Evolutionary conservation across 2,888 invertebrate genomes (phyloP).

Genomic region (Nysson spinosus): DNA sequence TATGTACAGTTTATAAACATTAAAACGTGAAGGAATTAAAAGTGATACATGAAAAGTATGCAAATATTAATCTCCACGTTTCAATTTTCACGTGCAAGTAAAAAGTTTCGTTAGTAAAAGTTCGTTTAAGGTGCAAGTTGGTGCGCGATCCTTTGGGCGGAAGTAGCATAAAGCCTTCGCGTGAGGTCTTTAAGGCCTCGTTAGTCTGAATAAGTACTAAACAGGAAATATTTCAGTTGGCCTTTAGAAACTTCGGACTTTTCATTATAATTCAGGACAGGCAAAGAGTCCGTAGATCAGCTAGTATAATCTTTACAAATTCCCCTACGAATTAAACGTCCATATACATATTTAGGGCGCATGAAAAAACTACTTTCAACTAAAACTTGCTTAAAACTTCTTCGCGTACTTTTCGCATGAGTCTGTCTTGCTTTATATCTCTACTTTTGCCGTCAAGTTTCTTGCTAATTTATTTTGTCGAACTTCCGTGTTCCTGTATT

Average conservation of each 20-base stretch:
- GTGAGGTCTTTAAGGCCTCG: conserved; percentile 15
- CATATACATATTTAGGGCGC: conserved; percentile 39
- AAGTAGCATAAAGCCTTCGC: conserved; percentile 10
- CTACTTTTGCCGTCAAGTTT: no score
- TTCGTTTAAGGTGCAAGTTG: conserved; percentile 9
- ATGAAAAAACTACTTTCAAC: no score
- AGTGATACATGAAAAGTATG: conserved; percentile 6
- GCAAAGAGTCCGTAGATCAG: not conserved
- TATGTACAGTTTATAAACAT: no score
- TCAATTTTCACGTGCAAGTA: no score
- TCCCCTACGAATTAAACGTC: not conserved
- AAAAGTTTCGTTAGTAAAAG: no score
- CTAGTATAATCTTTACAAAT: conserved; percentile 3
- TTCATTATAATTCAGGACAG: conserved; percentile 8
- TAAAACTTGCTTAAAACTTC: no score
- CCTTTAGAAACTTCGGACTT: conserved; percentile 14
- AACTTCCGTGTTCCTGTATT: no score
- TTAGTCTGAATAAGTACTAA: conserved; percentile 13
- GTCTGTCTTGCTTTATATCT: no score
- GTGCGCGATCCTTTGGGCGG: not conserved
- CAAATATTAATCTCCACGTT: no score
- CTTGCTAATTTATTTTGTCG: no score
- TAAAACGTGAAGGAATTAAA: no score
- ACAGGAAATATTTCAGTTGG: conserved; percentile 6
- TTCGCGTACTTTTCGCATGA: no score